A percentile compares a stretch with the other conserved stretches of the same genome.
phyloP scores from a whole-genome alignment of 2,113 vertebrate genomes.

The Gorsachius goisagi region DNA sequence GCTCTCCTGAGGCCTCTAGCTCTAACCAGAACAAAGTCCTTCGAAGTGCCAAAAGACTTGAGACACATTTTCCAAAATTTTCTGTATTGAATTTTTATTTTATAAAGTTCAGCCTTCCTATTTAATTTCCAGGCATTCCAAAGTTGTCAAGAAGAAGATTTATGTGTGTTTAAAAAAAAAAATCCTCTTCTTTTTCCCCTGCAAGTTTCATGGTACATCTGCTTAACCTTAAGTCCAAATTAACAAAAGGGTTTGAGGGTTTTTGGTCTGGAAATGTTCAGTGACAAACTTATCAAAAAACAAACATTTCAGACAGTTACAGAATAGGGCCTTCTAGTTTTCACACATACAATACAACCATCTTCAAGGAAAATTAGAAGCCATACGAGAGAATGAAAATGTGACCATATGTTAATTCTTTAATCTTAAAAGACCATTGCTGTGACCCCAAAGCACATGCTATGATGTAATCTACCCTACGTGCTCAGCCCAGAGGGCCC shows the following conservation, averaged over 20 bases:
- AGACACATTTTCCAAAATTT: neutral
- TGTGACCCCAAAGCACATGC: neutral
- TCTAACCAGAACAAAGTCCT: neutral
- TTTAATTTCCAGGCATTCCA: neutral
- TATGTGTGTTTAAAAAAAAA: neutral
- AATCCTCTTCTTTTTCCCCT: fast-evolving
- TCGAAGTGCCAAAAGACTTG: neutral
- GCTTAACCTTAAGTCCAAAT: neutral
- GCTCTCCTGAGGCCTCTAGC: neutral
- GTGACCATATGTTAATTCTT: conserved; percentile 2
- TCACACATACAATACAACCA: neutral
- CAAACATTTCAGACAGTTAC: neutral
- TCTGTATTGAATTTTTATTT: neutral
- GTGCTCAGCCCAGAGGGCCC: neutral
- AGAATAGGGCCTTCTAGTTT: neutral
- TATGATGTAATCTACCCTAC: neutral
- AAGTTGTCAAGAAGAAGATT: neutral
- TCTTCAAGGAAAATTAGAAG: neutral
- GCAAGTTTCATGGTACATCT: neutral
- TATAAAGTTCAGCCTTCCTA: neutral
- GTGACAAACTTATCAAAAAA: neutral
- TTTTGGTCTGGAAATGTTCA: neutral
- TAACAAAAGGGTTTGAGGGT: neutral
- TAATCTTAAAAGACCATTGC: neutral
- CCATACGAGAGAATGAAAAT: neutral